These are phyloP conservation scores for Mungos mungo DNA, from an alignment of 2,113 vertebrate genomes.

Conservation along the genomic window DNA sequence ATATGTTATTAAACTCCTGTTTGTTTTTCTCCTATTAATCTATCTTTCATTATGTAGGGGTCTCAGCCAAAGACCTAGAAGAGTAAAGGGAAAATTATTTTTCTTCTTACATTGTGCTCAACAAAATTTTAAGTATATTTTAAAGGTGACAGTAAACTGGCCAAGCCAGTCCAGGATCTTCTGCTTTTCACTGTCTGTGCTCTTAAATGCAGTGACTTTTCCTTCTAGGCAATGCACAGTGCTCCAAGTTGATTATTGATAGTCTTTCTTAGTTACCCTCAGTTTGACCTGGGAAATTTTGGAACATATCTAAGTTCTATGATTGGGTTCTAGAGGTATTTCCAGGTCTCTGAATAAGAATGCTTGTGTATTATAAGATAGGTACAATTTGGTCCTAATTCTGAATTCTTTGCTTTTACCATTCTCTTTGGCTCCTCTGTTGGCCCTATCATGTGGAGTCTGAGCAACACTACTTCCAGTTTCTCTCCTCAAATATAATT, in stretches of 20 bases:
- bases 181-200: background rate
- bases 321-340: background rate
- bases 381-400: background rate
- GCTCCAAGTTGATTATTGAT: too few relatives aligned
- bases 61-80: background rate
- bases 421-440: background rate
- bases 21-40: background rate
- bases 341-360: background rate
- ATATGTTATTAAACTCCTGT: background rate
- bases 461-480: background rate
- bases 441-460: background rate
- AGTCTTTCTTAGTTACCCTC: background rate
- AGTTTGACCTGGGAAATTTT: background rate
- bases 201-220: background rate
- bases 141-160: background rate
- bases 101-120: background rate
- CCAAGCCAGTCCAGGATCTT: background rate
- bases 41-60: background rate
- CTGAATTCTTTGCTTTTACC: background rate
- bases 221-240: background rate
- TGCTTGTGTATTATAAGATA: background rate
- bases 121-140: background rate
- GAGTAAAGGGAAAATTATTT: background rate
- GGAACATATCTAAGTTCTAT: background rate
- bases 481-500: background rate